A percentile compares a stretch with the other conserved stretches of the same genome.
phyloP scores from a whole-genome alignment of 2,113 vertebrate genomes.

The Menidia beryllina region DNA sequence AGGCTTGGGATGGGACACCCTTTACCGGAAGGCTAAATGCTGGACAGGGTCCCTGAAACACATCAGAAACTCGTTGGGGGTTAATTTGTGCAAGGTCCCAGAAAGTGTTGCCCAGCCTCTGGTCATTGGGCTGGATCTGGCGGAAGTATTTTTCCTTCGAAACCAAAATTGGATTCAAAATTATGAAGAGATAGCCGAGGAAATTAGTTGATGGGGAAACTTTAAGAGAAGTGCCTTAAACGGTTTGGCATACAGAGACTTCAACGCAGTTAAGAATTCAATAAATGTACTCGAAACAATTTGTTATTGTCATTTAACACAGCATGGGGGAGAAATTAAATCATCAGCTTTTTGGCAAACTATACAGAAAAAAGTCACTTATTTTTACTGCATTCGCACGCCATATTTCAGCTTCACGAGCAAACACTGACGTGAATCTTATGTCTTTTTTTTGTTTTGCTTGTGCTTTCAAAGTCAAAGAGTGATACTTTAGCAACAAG shows the following conservation, averaged over 20 bases:
- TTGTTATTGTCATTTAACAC: not conserved
- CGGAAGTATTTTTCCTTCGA: constrained; percentile 10
- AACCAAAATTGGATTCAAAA: constrained; percentile 6
- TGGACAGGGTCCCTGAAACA: constrained; percentile 27
- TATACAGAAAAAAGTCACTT: no score
- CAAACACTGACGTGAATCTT: no score
- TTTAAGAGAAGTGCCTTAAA: not conserved
- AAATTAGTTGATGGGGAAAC: constrained; percentile 16
- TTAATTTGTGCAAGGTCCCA: constrained; percentile 29
- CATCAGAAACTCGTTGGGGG: constrained; percentile 35
- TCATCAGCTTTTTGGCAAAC: no score
- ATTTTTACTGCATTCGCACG: no score
- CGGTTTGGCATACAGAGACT: not conserved
- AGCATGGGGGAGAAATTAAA: no score
- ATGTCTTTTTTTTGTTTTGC: no score
- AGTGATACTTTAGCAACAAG: not conserved
- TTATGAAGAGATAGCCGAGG: not conserved
- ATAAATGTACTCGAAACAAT: not conserved
- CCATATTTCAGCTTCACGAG: no score
- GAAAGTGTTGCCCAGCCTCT: constrained; percentile 25
- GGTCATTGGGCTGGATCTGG: constrained; percentile 32
- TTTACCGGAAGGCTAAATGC: constrained; percentile 27
- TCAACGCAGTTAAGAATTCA: not conserved
- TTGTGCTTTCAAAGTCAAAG: not conserved
- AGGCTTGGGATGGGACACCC: constrained; percentile 18